Evolutionary conservation across 2,113 vertebrate genomes (phyloP).

Genomic region (Andinoacara biseriatus): DNA sequence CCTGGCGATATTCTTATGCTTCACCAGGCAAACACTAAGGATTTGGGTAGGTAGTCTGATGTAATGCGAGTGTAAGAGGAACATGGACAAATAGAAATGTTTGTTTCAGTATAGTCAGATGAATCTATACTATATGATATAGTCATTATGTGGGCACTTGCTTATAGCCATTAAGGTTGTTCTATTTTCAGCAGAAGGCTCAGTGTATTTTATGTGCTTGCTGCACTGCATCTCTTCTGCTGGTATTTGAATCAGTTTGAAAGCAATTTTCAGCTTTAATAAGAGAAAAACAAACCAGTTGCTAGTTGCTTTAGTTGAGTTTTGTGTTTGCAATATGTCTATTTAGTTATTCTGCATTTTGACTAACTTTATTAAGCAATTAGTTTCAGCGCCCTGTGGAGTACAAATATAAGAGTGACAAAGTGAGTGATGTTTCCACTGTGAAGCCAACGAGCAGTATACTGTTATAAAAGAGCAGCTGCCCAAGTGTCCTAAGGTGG

Average conservation of each 20-base stretch:
- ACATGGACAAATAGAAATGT: conserved; percentile 22
- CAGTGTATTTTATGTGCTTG: conserved; percentile 11
- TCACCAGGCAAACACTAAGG: conserved; percentile 19
- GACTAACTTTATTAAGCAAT: conserved; percentile 30
- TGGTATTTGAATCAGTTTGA: conserved; percentile 26
- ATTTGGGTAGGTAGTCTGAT: conserved; percentile 53
- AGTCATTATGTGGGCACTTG: conserved; percentile 52
- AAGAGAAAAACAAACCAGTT: conserved; percentile 10
- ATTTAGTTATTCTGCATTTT: conserved; percentile 30
- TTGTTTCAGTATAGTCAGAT: conserved; percentile 43
- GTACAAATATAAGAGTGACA: neutral
- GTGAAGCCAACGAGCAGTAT: conserved; percentile 27
- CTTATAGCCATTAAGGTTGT: conserved; percentile 56
- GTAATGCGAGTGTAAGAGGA: conserved; percentile 8
- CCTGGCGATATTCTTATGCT: conserved; percentile 38
- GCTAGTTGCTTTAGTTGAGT: conserved; percentile 6
- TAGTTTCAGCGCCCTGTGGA: conserved; percentile 26
- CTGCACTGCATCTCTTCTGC: conserved; percentile 23
- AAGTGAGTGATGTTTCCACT: conserved; percentile 28
- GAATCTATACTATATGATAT: conserved; percentile 33
- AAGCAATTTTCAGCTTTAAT: conserved; percentile 20
- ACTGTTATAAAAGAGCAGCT: conserved; percentile 52
- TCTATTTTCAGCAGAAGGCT: conserved; percentile 33
- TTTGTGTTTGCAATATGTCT: conserved; percentile 20
- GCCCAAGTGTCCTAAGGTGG: conserved; percentile 50